Evolutionary conservation across 2,113 vertebrate species (phyloP).

Genomic region (Aegotheles bennettii): DNA sequence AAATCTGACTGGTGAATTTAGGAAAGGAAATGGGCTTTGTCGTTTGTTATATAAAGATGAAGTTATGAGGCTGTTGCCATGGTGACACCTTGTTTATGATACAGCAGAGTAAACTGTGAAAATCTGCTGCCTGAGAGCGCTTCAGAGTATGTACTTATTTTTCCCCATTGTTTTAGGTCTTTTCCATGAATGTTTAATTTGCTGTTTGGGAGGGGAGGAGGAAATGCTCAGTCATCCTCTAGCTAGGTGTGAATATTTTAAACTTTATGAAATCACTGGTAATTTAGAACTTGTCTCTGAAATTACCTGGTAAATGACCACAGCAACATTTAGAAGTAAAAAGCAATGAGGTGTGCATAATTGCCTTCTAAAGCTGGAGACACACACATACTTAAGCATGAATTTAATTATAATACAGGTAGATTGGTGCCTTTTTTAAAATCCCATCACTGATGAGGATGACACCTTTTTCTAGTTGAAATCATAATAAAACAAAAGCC

Average conservation of each 20-base stretch:
- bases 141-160: background rate
- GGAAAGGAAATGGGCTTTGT: background rate
- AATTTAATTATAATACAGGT: background rate
- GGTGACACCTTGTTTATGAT: background rate
- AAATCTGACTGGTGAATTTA: background rate
- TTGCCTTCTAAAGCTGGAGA: constrained; percentile 11
- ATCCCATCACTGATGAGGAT: background rate
- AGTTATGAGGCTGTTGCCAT: background rate
- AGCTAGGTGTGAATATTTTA: background rate
- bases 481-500: background rate
- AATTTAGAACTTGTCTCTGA: constrained; percentile 40
- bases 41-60: background rate
- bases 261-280: constrained; percentile 2
- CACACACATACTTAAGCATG: background rate
- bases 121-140: background rate
- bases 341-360: constrained; percentile 57
- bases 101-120: background rate
- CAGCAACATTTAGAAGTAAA: constrained; percentile 48
- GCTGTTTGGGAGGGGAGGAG: background rate
- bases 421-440: background rate
- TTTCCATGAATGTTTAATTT: background rate
- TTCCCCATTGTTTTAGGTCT: background rate
- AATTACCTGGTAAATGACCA: constrained; percentile 53
- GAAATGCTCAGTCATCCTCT: background rate
- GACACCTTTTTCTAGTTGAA: background rate